Conservation (phyloP, 2,888 invertebrate genomes). For the Melinopterus prodromus region DNA sequence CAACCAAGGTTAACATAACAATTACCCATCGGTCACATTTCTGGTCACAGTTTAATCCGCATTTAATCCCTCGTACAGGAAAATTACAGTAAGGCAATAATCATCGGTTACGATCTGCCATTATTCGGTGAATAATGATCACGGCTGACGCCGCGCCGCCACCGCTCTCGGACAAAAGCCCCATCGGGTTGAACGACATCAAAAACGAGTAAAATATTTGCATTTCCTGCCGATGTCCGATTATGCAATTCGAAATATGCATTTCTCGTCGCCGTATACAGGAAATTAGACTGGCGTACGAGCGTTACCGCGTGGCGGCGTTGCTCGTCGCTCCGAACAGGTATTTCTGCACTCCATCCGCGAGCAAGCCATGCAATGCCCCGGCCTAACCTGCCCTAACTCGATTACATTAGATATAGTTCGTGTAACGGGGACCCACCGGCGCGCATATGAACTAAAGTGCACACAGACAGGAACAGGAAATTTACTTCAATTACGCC, state of each 20-base stretch:
- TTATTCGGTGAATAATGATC: not conserved
- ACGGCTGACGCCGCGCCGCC: not conserved
- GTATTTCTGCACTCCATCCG: conserved; percentile 4
- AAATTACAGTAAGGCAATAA: not conserved
- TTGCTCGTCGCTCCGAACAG: not conserved
- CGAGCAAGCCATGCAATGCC: not conserved
- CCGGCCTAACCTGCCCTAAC: conserved; percentile 5
- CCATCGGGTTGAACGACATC: conserved; percentile 16
- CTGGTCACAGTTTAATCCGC: not conserved
- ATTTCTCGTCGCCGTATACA: conserved; percentile 5
- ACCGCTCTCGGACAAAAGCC: not conserved
- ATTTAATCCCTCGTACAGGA: not conserved
- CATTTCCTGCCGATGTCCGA: conserved; percentile 19
- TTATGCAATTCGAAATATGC: conserved; percentile 25
- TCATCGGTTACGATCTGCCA: not conserved
- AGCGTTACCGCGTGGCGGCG: not conserved
- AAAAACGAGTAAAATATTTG: conserved; percentile 20
- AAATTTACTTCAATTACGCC: conserved; percentile 34
- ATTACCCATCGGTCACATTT: not conserved
- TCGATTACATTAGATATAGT: conserved; percentile 18
- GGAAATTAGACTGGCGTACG: not conserved
- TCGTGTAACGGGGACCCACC: conserved; percentile 18
- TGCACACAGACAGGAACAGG: conserved; percentile 32
- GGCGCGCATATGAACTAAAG: conserved; percentile 16
- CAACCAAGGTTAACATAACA: no score